phyloP scores from a whole-genome alignment of 2,113 vertebrate species.

The Cyrtonyx montezumae region DNA sequence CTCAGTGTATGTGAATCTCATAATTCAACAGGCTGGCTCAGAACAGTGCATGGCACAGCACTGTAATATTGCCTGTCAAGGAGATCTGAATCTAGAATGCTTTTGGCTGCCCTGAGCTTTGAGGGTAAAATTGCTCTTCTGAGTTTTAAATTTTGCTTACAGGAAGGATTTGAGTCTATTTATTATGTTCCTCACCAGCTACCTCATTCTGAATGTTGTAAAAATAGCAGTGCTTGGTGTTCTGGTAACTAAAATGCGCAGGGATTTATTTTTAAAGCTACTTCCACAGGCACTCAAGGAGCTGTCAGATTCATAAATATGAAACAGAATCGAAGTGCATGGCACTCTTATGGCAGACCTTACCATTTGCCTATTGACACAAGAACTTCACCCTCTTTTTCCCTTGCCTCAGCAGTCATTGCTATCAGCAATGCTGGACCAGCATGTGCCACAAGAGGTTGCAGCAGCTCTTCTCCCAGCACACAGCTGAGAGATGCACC shows the following conservation, averaged over 20 bases:
- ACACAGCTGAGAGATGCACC: fast-evolving
- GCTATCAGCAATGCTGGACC: background rate
- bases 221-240: background rate
- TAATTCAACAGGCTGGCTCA: background rate
- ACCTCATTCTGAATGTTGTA: background rate
- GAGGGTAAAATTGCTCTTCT: background rate
- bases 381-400: background rate
- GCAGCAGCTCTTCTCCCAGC: background rate
- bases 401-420: background rate
- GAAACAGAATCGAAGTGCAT: background rate
- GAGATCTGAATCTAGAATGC: background rate
- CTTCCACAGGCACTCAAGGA: background rate
- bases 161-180: background rate
- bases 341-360: background rate
- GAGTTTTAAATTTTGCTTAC: slow-evolving; percentile 1
- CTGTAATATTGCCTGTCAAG: background rate
- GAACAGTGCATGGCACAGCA: background rate
- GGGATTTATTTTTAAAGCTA: background rate
- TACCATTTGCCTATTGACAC: background rate
- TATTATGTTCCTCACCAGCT: background rate
- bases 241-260: background rate
- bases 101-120: background rate
- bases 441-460: background rate
- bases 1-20: background rate
- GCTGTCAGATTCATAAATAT: background rate